Conservation (phyloP, 2,113 vertebrate species). For the Monopterus albus region DNA sequence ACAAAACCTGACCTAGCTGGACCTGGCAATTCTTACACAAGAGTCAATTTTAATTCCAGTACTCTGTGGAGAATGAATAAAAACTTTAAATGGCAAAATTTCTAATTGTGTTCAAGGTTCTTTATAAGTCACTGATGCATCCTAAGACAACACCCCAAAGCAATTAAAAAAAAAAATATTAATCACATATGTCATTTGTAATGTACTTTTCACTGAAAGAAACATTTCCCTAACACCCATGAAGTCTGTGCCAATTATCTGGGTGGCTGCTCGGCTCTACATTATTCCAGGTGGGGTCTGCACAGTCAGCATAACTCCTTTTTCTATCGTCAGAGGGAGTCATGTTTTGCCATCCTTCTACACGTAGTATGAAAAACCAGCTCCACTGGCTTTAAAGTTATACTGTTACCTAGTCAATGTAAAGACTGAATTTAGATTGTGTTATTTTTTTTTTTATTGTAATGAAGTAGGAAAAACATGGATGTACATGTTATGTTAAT, state of each 20-base stretch:
- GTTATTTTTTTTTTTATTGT: slow-evolving; percentile 5
- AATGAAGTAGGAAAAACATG: too few species aligned
- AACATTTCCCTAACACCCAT: slow-evolving; percentile 10
- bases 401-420: slow-evolving; percentile 2
- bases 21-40: background rate
- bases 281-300: slow-evolving; percentile 6
- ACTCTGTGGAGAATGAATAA: background rate
- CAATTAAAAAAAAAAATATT: slow-evolving; percentile 7
- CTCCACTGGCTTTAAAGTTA: background rate
- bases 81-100: background rate
- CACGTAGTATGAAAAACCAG: slow-evolving; percentile 3
- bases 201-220: slow-evolving; percentile 5
- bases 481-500: too few species aligned
- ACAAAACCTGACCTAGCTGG: background rate
- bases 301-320: background rate
- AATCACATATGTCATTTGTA: slow-evolving; percentile 17
- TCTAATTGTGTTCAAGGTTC: background rate
- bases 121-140: background rate
- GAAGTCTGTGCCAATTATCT: slow-evolving; percentile 9
- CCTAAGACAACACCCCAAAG: background rate
- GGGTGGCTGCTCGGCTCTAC: background rate
- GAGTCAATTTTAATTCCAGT: background rate
- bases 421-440: slow-evolving; percentile 2
- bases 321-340: slow-evolving; percentile 9
- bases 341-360: slow-evolving; percentile 11